Base-by-base conservation (phyloP, 2,888 invertebrate species). In the Mesorhabditis sp. region DNA sequence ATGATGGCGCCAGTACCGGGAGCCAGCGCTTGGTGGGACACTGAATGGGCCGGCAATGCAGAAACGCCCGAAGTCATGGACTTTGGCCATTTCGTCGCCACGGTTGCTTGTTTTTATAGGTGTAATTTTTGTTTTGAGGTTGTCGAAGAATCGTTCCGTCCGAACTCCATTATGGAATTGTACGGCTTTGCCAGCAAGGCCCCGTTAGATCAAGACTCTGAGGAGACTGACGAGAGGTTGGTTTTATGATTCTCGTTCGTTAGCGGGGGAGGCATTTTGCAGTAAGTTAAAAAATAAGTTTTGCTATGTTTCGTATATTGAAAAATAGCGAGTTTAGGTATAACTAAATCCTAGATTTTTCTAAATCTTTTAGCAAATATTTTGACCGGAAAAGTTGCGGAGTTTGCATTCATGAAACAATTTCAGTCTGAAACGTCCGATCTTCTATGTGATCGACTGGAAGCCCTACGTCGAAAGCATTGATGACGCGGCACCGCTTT, bases 401-500 rank as follows among this genome's bases (percentile, higher is more conserved):
- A n/a, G 7, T 50, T 50, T 13, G n/a, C 58, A 50, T 50, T 50
- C 58, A n/a, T 13, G 58, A 50, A 1, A 50, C n/a, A 10, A 50
- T 50, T 50, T 50, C n/a, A n/a, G n/a, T 50, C 58, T 50, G 58
- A 10, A 50, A 50, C 58, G n/a, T 50, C 58, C 58, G 7, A 13
- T 10, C n/a, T 50, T 50, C 58, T n/a, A 50, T 50, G 58, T 50
- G 58, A 50, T 50, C 58, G n/a, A 50, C 58, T n/a, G 58, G 58
- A 50, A 50, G 58, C n/a, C 58, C 10, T 13, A 13, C 58, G n/a
- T 50, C 58, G 58, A 50, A 50, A 50, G 1, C 7, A 50, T 13
- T 50, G 7, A n/a, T 50, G 58, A 50, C 10, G n/a, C n/a, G 10
- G 7, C 7, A 50, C 10, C 7, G n/a, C n/a, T 50, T n/a, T 50